A percentile compares a stretch with the other conserved stretches of the same genome.
Conservation (phyloP, 2,888 invertebrate species). For the Petrolisthes manimaculis region DNA sequence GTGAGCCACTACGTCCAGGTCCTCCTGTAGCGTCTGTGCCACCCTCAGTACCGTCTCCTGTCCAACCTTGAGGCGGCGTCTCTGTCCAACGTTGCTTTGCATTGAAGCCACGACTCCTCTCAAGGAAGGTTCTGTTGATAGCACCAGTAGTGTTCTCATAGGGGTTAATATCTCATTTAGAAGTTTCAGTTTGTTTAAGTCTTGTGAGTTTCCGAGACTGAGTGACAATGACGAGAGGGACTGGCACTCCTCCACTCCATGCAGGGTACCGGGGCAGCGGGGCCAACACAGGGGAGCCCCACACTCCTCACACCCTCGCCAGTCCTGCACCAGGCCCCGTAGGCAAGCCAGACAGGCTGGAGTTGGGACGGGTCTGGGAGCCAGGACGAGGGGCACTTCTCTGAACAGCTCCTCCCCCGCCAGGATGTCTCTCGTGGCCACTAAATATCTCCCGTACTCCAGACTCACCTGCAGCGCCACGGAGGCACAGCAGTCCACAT, state of each 20-base stretch:
- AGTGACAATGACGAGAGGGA: background rate
- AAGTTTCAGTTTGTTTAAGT: background rate
- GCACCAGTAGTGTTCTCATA: constrained; percentile 34
- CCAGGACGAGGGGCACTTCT: constrained; percentile 53
- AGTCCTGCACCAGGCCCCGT: constrained; percentile 14
- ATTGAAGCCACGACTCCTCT: constrained; percentile 37
- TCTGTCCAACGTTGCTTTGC: constrained; percentile 42
- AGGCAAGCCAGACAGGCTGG: constrained; percentile 57
- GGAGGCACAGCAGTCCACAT: background rate
- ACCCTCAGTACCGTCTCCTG: constrained; percentile 37
- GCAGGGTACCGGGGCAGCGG: constrained; percentile 31
- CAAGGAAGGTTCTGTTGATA: constrained; percentile 21
- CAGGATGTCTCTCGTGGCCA: constrained; percentile 45
- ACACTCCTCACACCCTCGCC: constrained; percentile 43
- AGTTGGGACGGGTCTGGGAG: constrained; percentile 40
- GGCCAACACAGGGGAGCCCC: constrained; percentile 47
- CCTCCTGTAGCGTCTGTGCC: constrained; percentile 18
- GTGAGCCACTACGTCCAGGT: constrained; percentile 50
- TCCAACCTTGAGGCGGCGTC: constrained; percentile 44
- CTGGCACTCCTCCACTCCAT: constrained; percentile 45
- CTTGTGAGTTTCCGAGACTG: constrained; percentile 12
- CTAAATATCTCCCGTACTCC: constrained; percentile 49
- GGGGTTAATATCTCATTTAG: constrained; percentile 54
- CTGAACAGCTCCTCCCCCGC: constrained; percentile 58
- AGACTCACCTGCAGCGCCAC: constrained; percentile 22